Percentiles rank a stretch among this genome's conserved stretches.
phyloP scores from a whole-genome alignment of 2,888 invertebrate genomes.

The Linyphia triangularis region DNA sequence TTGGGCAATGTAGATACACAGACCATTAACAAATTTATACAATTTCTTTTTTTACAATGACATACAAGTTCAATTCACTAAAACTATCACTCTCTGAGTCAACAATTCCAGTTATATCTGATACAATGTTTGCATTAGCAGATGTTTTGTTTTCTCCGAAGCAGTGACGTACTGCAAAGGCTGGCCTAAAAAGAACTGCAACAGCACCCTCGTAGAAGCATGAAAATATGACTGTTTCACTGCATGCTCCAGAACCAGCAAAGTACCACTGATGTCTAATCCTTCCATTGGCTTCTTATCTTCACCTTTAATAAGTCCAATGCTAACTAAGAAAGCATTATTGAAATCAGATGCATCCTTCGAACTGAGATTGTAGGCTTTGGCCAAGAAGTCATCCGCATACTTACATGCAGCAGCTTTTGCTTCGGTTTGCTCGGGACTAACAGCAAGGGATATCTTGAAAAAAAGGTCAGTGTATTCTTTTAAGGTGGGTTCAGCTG shows the following conservation, averaged over 20 bases:
- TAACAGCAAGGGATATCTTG: constrained; percentile 38
- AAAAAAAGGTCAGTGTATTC: constrained; percentile 50
- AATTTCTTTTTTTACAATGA: not conserved
- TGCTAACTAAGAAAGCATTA: constrained; percentile 66
- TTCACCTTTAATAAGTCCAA: constrained; percentile 76
- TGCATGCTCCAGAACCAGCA: constrained; percentile 67
- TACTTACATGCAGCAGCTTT: constrained; percentile 41
- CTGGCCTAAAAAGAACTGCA: constrained; percentile 67
- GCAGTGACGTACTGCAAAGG: constrained; percentile 70
- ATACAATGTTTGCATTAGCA: constrained; percentile 74
- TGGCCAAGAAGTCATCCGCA: constrained; percentile 54
- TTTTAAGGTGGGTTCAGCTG: constrained; percentile 21
- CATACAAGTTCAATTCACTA: not conserved
- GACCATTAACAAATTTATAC: not conserved
- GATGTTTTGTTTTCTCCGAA: constrained; percentile 73
- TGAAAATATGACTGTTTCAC: constrained; percentile 62
- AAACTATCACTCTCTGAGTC: not conserved
- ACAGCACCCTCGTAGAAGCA: constrained; percentile 57
- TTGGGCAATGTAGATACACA: no score
- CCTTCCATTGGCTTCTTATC: constrained; percentile 34
- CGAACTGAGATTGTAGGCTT: constrained; percentile 32
- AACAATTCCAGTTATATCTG: constrained; percentile 29
- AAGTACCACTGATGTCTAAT: constrained; percentile 73
- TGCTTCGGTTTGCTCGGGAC: constrained; percentile 15
- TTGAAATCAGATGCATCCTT: constrained; percentile 44